Base-by-base conservation (phyloP, 2,113 vertebrate genomes). In the Tenebrosternarchus preto region DNA sequence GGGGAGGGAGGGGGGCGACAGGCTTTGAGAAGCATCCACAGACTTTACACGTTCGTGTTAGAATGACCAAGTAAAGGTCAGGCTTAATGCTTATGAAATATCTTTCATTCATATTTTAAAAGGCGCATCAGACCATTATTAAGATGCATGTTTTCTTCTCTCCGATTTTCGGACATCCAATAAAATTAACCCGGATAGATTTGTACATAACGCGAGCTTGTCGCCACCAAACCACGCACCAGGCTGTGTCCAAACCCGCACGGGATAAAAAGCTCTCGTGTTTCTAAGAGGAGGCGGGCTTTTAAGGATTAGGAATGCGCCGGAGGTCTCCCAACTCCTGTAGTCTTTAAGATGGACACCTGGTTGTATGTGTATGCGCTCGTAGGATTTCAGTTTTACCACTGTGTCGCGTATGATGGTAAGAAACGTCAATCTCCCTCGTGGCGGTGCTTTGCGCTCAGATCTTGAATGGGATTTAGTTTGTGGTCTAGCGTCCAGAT, bases 371-470 rank as follows among this genome's bases (percentile, higher is more conserved):
- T 89, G 24, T 69, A 55, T 68, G 16, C 87, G 80, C 84, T 93
- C 80, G 80, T 92, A 76, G 59, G 88, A 15, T 77, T 88, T 25
- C 92, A 91, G 81, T 56, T 93, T 71, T 87, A 82, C 77, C 55
- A 89, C 83, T 90, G 88, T 86, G 84, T 86, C 66, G 90, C 86
- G 1, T 91, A 92, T 33, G 92, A 93, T 91, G 93, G 93, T 94
- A 92, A 89, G 88, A 76, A 70, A 73, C 20, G 16, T 57, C n/a
- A 56, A 9, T 7, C 29, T 61, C 7, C 53, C 22, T 27, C 73
- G 53, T 60, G 57, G 57, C 22, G 1, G 5, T 7, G 33, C 7
- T 7, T 17, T 80, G 17, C n/a, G 16, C 17, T 17, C 46, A 11
- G 6, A 73, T 27, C 5, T 55, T 29, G 29, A 66, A 20, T 8